Evolutionary conservation across 2,797 vertebrate species (phyloP).

Genomic region (Chelmon rostratus): DNA sequence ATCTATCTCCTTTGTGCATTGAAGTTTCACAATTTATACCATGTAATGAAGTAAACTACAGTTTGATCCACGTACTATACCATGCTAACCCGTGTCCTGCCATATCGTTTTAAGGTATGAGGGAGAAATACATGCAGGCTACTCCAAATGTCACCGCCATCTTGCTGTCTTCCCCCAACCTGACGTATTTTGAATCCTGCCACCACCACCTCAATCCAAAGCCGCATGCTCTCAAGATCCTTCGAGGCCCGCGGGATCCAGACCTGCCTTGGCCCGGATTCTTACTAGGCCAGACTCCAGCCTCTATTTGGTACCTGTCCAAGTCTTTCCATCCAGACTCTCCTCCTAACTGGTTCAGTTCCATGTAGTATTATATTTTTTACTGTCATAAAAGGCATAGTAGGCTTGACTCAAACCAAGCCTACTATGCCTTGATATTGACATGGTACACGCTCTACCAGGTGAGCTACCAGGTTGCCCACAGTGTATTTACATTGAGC

Average conservation of each 20-base stretch:
- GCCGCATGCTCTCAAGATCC: conserved; percentile 90
- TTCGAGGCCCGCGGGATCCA: conserved; percentile 90
- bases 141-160: conserved; percentile 80
- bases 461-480: too few relatives aligned
- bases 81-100: conserved; percentile 4
- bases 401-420: too few relatives aligned
- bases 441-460: too few relatives aligned
- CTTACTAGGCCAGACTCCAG: conserved; percentile 93
- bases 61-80: neutral
- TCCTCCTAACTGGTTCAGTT: neutral
- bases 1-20: neutral
- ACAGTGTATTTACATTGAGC: too few relatives aligned
- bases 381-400: too few relatives aligned
- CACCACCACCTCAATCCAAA: conserved; percentile 88
- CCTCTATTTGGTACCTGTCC: conserved; percentile 92
- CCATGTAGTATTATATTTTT: neutral
- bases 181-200: conserved; percentile 87
- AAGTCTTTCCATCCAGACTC: neutral
- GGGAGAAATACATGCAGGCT: conserved; percentile 93
- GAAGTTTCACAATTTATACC: neutral
- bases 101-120: conserved; percentile 71
- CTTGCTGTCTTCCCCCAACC: conserved; percentile 61
- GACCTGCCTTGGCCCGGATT: conserved; percentile 97
- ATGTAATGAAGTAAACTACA: neutral
- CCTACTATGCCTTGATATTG: too few relatives aligned